Evolutionary conservation across 2,888 invertebrate species (phyloP).

Genomic region (Leucania comma): DNA sequence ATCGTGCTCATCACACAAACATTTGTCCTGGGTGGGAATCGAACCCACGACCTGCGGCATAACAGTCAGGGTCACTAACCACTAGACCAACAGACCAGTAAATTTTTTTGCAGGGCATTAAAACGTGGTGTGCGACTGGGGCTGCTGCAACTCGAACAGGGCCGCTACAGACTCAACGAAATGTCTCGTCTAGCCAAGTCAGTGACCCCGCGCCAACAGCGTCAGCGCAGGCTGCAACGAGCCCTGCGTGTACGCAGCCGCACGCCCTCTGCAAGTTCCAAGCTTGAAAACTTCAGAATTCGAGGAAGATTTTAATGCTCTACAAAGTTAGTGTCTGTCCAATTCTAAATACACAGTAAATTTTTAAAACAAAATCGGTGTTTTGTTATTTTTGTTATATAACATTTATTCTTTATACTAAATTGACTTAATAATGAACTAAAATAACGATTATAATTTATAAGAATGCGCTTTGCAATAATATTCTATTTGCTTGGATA

Average conservation of each 20-base stretch:
- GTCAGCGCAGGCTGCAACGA: constrained; percentile 45
- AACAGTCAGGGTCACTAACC: too few relatives aligned
- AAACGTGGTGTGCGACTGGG: constrained; percentile 79
- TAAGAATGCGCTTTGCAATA: not conserved
- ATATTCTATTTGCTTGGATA: too few relatives aligned
- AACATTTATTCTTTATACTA: too few relatives aligned
- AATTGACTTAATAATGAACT: too few relatives aligned
- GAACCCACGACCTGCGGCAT: too few relatives aligned
- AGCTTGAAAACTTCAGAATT: constrained; percentile 11
- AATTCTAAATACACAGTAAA: constrained; percentile 15
- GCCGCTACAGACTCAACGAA: constrained; percentile 76
- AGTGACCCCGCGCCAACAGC: constrained; percentile 54
- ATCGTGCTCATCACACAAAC: too few relatives aligned
- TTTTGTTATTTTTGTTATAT: not conserved
- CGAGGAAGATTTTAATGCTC: constrained; percentile 23
- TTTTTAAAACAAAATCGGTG: not conserved
- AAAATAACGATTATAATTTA: not conserved
- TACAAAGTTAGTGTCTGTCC: not conserved
- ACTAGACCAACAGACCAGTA: too few relatives aligned
- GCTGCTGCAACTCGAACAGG: constrained; percentile 71
- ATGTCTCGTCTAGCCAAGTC: constrained; percentile 68
- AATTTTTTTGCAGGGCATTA: constrained; percentile 70
- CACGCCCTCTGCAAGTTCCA: constrained; percentile 39
- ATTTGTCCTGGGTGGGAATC: too few relatives aligned
- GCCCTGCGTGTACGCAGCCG: constrained; percentile 60